These are phyloP conservation scores for Andricus curvator DNA, from an alignment of 2,888 invertebrate species.

Conservation along the genomic window DNA sequence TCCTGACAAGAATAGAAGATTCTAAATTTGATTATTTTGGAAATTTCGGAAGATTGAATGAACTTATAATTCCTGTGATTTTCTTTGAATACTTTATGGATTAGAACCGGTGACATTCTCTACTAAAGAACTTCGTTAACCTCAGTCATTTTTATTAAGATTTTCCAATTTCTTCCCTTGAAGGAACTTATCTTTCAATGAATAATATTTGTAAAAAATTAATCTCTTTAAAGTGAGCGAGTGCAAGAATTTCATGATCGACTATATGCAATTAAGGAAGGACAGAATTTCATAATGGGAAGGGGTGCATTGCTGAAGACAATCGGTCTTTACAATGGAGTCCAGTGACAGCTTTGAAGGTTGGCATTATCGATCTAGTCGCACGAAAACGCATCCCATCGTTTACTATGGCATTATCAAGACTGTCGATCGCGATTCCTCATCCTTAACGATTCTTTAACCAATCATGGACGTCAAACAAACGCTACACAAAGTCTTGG, in stretches of 20 bases:
- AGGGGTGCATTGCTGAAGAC: constrained; percentile 28
- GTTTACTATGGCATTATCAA: constrained; percentile 37
- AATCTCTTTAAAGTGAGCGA: neutral
- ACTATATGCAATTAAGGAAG: constrained; percentile 26
- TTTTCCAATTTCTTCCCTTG: neutral
- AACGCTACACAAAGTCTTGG: neutral
- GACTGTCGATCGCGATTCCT: constrained; percentile 36
- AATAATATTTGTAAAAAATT: neutral
- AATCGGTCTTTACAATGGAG: constrained; percentile 39
- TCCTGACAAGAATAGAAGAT: too few species aligned
- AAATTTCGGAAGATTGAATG: too few species aligned
- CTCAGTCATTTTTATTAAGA: neutral
- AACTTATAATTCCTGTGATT: too few species aligned
- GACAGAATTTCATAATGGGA: constrained; percentile 23
- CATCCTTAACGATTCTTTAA: constrained; percentile 38
- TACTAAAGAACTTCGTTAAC: neutral
- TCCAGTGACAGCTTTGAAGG: constrained; percentile 40
- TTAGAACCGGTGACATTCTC: neutral
- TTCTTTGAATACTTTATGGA: neutral
- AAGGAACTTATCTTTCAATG: neutral
- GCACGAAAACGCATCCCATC: constrained; percentile 39
- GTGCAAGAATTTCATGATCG: constrained; percentile 31
- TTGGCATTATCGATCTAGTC: constrained; percentile 38
- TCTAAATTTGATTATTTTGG: too few species aligned
- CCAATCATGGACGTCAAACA: constrained; percentile 35